Percentiles rank a stretch among this genome's conserved stretches.
Evolutionary conservation across 2,797 vertebrate genomes (phyloP).

Genomic region (Tadarida brasiliensis): DNA sequence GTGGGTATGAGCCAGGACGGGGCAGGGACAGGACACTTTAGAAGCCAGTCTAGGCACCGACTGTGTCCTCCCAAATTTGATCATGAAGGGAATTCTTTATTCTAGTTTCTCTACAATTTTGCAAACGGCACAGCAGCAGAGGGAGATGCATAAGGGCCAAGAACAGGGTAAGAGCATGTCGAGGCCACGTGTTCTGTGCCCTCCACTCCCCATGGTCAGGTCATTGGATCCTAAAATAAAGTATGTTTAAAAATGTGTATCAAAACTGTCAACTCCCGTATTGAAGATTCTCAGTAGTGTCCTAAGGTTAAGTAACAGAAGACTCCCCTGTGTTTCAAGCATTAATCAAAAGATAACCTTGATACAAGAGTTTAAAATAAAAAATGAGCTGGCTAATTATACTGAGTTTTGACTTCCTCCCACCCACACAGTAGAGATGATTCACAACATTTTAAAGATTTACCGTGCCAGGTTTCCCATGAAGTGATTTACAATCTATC

Average conservation of each 20-base stretch:
- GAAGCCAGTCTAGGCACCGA: neutral
- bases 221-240: neutral
- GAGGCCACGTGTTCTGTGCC: neutral
- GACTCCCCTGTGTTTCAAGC: neutral
- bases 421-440: neutral
- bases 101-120: neutral
- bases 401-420: conserved; percentile 18
- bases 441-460: neutral
- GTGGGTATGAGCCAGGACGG: neutral
- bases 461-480: neutral
- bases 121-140: neutral
- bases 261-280: neutral
- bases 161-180: accelerated
- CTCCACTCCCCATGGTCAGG: neutral
- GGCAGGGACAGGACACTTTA: neutral
- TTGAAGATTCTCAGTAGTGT: neutral
- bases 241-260: neutral
- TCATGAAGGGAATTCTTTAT: neutral
- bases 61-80: neutral
- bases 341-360: neutral
- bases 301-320: neutral
- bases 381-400: neutral
- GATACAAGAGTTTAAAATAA: conserved; percentile 38
- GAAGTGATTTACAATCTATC: neutral
- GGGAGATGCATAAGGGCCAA: neutral